phyloP scores from a whole-genome alignment of 2,113 vertebrate genomes.

The Spilogale gracilis region DNA sequence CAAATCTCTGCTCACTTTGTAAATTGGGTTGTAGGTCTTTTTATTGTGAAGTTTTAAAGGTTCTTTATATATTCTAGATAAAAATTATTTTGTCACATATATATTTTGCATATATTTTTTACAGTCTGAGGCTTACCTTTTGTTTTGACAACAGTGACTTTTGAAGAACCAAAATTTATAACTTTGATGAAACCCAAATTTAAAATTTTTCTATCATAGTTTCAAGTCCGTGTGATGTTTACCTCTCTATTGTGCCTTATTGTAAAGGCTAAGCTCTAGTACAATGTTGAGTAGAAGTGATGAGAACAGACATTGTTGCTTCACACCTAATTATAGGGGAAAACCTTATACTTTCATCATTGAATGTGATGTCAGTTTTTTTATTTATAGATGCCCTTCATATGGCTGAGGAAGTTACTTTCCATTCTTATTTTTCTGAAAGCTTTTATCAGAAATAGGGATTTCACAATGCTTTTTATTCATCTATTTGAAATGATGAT shows the following conservation, averaged over 20 bases:
- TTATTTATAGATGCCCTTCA: neutral
- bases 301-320: no score
- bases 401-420: neutral
- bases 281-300: neutral
- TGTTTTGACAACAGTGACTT: neutral
- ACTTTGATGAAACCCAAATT: neutral
- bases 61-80: neutral
- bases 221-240: neutral
- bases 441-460: neutral
- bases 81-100: neutral
- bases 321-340: neutral
- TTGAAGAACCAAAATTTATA: neutral
- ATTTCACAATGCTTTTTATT: neutral
- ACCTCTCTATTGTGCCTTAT: neutral
- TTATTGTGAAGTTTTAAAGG: neutral
- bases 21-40: neutral
- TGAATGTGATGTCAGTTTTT: neutral
- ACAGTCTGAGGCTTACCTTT: neutral
- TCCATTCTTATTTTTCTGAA: neutral
- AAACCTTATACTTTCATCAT: neutral
- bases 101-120: constrained; percentile 4
- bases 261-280: neutral
- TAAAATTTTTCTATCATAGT: neutral
- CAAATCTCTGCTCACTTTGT: neutral
- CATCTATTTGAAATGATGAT: neutral